Base-by-base conservation (phyloP, 2,113 vertebrate genomes). In the Burhinus bistriatus region DNA sequence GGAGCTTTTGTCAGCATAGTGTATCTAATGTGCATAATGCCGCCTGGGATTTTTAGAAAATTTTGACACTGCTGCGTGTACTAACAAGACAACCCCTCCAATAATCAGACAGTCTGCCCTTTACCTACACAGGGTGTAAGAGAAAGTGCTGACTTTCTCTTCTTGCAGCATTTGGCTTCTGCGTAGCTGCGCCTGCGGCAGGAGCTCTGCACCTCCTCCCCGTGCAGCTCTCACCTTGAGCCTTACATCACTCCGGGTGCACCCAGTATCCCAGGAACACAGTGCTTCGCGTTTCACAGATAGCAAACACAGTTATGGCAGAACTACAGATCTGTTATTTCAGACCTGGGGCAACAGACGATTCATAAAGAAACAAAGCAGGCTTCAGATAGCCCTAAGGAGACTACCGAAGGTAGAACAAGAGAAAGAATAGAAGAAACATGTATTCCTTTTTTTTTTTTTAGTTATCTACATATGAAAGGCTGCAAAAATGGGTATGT, bases 281-380 rank as follows among this genome's bases (percentile, higher is more conserved):
- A 70, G 62, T 3, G 20, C 45, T 76, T 45, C 2, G 3, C 3
- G 4, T 73, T 83, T 72, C 66, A 72, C 32, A 83, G 29, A 59
- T 44, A 38, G 42, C 55, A 81, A 93, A 55, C 36, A 69, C 36
- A 29, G 79, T 9, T 17, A 25, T 34, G 4, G 13, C 22, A 95
- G 64, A 65, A 20, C 80, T 55, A 75, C 61, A 61, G n/a, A 54
- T 64, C 42, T 59, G 9, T 40, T 87, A 9, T 59, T 93, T 57
- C 11, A 17, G 70, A 57, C 19, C 38, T n/a, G 54, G 32, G 30
- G 59, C 42, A 49, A 89, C 13, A 77, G 93, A 77, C 22, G 34
- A 78, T 88, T 91, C 90, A 93, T 72, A 89, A 88, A 42, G 27
- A 87, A 91, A 82, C 66, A 78, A 89, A 93, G 16, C 40, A 89